These are phyloP conservation scores for Montipora cactus DNA, from an alignment of 64 coral and sea anemone genomes.

Conservation along the genomic window DNA sequence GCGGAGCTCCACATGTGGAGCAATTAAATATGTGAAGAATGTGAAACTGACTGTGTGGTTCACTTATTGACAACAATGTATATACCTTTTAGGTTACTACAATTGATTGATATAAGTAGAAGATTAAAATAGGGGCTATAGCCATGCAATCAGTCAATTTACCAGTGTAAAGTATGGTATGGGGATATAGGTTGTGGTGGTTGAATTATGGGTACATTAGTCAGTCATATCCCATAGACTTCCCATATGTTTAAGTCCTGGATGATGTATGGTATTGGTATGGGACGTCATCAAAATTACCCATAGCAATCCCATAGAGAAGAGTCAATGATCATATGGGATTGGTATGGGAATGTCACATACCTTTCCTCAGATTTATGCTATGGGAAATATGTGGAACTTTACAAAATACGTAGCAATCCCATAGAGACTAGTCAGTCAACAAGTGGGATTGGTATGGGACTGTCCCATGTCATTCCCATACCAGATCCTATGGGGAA, in stretches of 20 bases:
- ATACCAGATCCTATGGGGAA: slow-evolving; percentile 28
- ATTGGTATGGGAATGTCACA: slow-evolving; percentile 33
- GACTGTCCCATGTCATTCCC: slow-evolving; percentile 28
- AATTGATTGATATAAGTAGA: no score
- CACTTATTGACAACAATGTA: no score
- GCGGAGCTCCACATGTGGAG: no score
- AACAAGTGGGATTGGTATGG: slow-evolving; percentile 46
- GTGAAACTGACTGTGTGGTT: no score
- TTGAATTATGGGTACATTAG: no score
- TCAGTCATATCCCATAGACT: no score
- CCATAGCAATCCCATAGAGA: slow-evolving; percentile 64
- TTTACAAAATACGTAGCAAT: slow-evolving; percentile 40
- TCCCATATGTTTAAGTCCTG: slow-evolving; percentile 9
- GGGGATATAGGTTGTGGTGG: no score
- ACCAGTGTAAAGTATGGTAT: no score
- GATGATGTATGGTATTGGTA: slow-evolving; percentile 43
- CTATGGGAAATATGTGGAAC: slow-evolving; percentile 36
- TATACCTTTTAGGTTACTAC: no score
- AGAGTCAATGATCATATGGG: background rate
- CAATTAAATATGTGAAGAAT: no score
- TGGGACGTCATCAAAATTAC: slow-evolving; percentile 35
- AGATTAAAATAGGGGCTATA: no score
- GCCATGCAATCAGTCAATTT: no score
- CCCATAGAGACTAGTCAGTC: slow-evolving; percentile 42
- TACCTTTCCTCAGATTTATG: background rate